phyloP scores from a whole-genome alignment of 2,797 vertebrate species.

The Intellagama lesueurii region DNA sequence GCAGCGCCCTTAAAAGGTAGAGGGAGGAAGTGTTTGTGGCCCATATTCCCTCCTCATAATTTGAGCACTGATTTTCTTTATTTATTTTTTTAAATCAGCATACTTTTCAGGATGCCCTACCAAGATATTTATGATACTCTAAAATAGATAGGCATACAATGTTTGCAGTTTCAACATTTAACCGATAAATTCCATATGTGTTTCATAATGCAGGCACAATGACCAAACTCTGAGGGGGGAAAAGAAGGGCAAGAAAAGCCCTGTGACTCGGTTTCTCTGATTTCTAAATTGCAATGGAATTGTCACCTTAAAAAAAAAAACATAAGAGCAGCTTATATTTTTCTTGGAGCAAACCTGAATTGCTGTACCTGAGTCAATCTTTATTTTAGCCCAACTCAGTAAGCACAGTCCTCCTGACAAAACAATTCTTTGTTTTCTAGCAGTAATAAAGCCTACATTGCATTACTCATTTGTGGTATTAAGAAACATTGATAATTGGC shows the following conservation, averaged over 20 bases:
- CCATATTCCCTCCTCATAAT: conserved; percentile 35
- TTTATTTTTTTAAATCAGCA: neutral
- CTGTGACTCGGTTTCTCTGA: conserved; percentile 55
- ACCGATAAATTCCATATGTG: conserved; percentile 32
- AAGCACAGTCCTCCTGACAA: conserved; percentile 69
- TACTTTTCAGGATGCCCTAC: neutral
- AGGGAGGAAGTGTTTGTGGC: neutral
- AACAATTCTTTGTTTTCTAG: conserved; percentile 75
- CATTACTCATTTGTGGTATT: conserved; percentile 81
- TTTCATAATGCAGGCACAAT: conserved; percentile 58
- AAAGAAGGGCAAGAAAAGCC: conserved; percentile 37
- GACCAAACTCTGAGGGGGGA: conserved; percentile 41
- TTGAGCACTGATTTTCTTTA: conserved; percentile 42
- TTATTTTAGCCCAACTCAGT: conserved; percentile 68
- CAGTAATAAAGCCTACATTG: conserved; percentile 73
- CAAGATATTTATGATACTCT: neutral
- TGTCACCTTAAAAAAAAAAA: conserved; percentile 26
- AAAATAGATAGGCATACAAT: neutral
- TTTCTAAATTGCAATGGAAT: conserved; percentile 54
- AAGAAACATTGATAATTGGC: conserved; percentile 85
- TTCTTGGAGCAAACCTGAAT: conserved; percentile 68
- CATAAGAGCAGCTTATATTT: conserved; percentile 69
- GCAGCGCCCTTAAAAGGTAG: neutral
- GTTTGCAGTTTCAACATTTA: conserved; percentile 3
- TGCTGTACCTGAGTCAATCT: conserved; percentile 65